These are phyloP conservation scores for Trididemnum clinides DNA, from an alignment of 23 tunicate species.

Conservation along the genomic window DNA sequence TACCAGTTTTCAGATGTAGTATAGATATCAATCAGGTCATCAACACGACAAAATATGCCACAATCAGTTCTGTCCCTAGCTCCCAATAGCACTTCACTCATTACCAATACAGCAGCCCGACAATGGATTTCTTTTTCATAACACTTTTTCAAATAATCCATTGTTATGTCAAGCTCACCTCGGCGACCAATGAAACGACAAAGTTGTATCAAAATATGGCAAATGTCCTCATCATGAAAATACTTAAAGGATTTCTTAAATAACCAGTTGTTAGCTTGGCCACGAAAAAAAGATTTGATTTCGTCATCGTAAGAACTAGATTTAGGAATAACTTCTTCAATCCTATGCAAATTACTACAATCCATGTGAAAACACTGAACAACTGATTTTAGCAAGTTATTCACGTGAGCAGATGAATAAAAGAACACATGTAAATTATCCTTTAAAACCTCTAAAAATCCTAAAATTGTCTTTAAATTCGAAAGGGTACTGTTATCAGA, in stretches of 20 bases:
- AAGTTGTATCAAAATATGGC: constrained; percentile 16
- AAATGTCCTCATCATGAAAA: constrained; percentile 36
- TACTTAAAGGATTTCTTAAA: constrained; percentile 67
- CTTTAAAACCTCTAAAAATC: constrained; percentile 50
- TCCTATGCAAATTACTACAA: constrained; percentile 3
- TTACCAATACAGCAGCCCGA: constrained; percentile 39
- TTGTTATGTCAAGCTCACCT: constrained; percentile 59
- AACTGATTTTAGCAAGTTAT: constrained; percentile 42
- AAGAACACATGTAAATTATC: constrained; percentile 19
- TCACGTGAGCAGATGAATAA: constrained; percentile 34
- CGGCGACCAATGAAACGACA: constrained; percentile 58
- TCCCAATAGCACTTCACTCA: constrained; percentile 66
- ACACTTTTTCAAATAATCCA: constrained; percentile 39
- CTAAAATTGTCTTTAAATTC: constrained; percentile 38
- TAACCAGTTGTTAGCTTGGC: constrained; percentile 19
- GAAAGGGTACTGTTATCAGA: constrained; percentile 49
- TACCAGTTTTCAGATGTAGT: constrained; percentile 56
- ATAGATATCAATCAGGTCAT: constrained; percentile 42
- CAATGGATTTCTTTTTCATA: constrained; percentile 53
- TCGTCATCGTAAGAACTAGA: background rate
- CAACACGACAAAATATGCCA: background rate
- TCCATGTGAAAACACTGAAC: constrained; percentile 69
- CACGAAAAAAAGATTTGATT: background rate
- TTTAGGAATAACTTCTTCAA: constrained; percentile 28
- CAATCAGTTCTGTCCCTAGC: background rate